Evolutionary conservation across 2,888 invertebrate species (phyloP).

Genomic region (Diadegma fenestrale): DNA sequence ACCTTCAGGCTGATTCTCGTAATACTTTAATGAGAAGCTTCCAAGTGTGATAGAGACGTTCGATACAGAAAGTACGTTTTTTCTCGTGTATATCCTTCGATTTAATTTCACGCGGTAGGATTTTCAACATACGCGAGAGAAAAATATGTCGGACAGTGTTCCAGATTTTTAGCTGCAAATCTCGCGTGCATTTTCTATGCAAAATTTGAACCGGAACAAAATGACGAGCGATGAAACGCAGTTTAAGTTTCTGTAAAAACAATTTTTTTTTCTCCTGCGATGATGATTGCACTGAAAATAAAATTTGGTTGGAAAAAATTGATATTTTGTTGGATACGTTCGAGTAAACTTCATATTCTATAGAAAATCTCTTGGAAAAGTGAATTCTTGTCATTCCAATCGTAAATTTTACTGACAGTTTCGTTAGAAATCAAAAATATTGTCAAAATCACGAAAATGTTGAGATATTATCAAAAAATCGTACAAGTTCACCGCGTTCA

Average conservation of each 20-base stretch:
- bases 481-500: too few relatives aligned
- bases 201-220: not conserved
- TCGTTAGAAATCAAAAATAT: too few relatives aligned
- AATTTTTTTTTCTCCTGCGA: not conserved
- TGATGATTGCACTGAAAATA: too few relatives aligned
- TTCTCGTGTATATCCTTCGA: not conserved
- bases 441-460: too few relatives aligned
- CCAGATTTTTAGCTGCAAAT: not conserved
- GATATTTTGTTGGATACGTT: too few relatives aligned
- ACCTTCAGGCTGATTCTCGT: conserved; percentile 55
- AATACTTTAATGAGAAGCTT: conserved; percentile 64
- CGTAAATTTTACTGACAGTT: too few relatives aligned
- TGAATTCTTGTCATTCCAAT: too few relatives aligned
- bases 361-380: too few relatives aligned
- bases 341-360: too few relatives aligned
- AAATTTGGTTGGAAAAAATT: too few relatives aligned
- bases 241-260: not conserved
- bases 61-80: conserved; percentile 3
- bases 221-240: not conserved
- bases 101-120: conserved; percentile 23
- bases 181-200: not conserved
- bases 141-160: not conserved
- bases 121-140: not conserved
- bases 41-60: conserved; percentile 38
- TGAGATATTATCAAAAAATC: too few relatives aligned